Percentiles rank a stretch among this genome's conserved stretches.
Evolutionary conservation across 53 echinoderm and acorn worm genomes (phyloP).

Genomic region (Paracentrotus lividus): DNA sequence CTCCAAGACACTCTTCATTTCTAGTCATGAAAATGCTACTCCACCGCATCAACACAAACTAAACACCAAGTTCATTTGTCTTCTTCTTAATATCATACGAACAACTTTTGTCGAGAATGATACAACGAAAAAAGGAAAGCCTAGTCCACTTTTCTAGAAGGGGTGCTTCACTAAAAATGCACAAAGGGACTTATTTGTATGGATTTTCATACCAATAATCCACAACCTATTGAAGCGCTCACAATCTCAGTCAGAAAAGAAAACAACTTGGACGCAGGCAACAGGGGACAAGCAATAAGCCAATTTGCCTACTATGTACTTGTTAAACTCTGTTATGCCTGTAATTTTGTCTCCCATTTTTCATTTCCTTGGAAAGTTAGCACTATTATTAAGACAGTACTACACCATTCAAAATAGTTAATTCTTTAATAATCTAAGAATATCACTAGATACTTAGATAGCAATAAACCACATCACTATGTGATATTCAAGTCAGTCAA

Average conservation of each 20-base stretch:
- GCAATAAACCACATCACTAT: neutral
- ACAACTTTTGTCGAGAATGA: neutral
- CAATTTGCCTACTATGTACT: neutral
- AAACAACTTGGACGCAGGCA: slow-evolving; percentile 5
- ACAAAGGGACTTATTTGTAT: slow-evolving; percentile 40
- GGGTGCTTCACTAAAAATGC: slow-evolving; percentile 19
- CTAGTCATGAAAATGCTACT: slow-evolving; percentile 56
- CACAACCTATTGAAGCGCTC: slow-evolving; percentile 15
- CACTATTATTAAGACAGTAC: slow-evolving; percentile 14
- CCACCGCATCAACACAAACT: slow-evolving; percentile 57
- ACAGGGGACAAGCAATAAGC: neutral
- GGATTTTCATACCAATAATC: neutral
- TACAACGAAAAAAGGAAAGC: slow-evolving; percentile 18
- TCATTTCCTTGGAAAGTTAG: slow-evolving; percentile 12
- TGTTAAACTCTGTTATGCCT: neutral
- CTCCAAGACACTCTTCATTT: slow-evolving; percentile 33
- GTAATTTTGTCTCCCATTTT: neutral
- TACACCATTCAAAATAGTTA: slow-evolving; percentile 16
- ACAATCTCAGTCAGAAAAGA: slow-evolving; percentile 29
- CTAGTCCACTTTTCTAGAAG: slow-evolving; percentile 49
- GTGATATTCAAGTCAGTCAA: slow-evolving; percentile 9
- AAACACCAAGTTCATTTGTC: slow-evolving; percentile 1
- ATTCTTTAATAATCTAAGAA: neutral
- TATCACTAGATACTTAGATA: neutral
- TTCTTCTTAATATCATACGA: neutral